phyloP scores from a whole-genome alignment of 2,113 vertebrate species.

The Myotis davidii region DNA sequence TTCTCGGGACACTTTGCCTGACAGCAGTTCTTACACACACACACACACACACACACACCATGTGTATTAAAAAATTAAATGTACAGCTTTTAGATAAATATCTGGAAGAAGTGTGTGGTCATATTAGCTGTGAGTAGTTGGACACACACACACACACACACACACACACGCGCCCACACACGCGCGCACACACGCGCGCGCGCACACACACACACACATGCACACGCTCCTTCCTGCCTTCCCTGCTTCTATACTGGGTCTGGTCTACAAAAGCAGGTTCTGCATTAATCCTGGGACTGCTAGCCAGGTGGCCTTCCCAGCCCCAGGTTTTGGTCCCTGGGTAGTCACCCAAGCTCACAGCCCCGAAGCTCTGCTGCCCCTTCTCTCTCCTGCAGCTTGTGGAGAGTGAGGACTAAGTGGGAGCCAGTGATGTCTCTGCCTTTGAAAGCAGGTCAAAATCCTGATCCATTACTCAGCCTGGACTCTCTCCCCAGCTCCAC shows the following conservation, averaged over 20 bases:
- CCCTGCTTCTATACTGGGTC: neutral
- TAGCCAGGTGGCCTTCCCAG: neutral
- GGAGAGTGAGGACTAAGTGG: neutral
- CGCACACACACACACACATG: neutral
- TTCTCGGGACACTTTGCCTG: conserved; percentile 2
- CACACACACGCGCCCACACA: no score
- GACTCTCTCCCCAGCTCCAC: neutral
- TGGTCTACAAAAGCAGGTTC: neutral
- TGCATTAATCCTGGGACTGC: neutral
- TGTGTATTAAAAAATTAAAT: no score
- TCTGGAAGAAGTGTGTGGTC: no score
- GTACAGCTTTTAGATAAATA: no score
- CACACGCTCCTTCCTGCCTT: neutral
- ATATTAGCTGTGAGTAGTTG: no score
- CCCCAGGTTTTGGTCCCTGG: neutral
- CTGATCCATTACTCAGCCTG: neutral
- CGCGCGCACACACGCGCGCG: no score
- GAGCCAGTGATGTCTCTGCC: neutral
- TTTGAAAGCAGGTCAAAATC: conserved; percentile 9
- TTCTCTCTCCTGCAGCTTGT: neutral
- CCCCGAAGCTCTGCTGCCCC: neutral
- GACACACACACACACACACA: neutral
- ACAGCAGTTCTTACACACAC: neutral
- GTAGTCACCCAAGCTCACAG: neutral
- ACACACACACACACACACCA: neutral